Base-by-base conservation (phyloP, 2,888 invertebrate species). In the Ashinkailepas kermadecensis region DNA sequence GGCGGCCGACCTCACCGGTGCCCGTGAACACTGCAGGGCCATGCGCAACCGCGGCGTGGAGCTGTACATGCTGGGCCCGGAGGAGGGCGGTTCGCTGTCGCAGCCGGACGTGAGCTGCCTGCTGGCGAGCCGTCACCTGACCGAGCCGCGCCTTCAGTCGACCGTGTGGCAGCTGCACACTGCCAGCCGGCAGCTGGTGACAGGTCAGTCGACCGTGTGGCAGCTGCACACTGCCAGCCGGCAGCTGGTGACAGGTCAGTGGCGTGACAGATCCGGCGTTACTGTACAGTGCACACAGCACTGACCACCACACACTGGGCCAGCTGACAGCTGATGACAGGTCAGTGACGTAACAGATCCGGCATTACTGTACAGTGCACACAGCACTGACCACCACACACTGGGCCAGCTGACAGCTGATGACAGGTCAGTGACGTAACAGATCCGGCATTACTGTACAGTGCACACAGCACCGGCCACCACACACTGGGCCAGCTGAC, bases 31-130 rank as follows among this genome's bases (percentile, higher is more conserved):
- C 87, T 88, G 81, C 86, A 91, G 95, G 85, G 99, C 99, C 0
- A 99, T 99, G 99, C 91, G 99, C 83, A 99, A 99, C 88, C 91
- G 99, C 86, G 97, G 99, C 7, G 92, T 99, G 0, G 99, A 99
- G 89, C 93, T 99, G 85, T 94, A 88, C 86, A 86, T 94, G 82
- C 86, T 56, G 21, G 74, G 74, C 10, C 74, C 74, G 54, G 74
- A 54, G 54, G 74, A 74, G 54, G 39, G 70, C 15, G 70, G 70
- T 1, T 25, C 39, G 39, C 70, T 70, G 15, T 39, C 39, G 4
- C 39, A 4, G 10, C 39, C 39, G 54, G 74, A 74, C 54, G 9
- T 21, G 21, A 8, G 56, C 10, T 54, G 56, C 6, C 74, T 74
- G 74, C 54, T 74, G 54, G 56, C 18, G 21, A 21, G 74, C 74